phyloP scores from a whole-genome alignment of 2,888 invertebrate species.

The Rugalucina vietnamica region DNA sequence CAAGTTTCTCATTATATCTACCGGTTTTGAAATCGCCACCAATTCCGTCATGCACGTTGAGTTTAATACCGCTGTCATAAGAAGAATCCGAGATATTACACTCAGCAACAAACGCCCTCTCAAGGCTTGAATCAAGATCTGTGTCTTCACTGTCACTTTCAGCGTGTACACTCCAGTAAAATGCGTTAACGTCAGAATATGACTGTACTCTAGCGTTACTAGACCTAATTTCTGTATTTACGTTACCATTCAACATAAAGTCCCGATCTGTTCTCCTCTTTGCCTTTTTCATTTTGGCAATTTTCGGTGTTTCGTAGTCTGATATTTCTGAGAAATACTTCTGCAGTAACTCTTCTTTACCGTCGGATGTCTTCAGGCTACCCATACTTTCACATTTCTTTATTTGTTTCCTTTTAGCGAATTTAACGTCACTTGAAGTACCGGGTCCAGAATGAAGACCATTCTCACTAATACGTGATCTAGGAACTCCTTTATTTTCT shows the following conservation, averaged over 20 bases:
- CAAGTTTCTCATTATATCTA: background rate
- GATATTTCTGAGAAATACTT: constrained; percentile 53
- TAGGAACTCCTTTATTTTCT: background rate
- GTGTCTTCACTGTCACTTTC: background rate
- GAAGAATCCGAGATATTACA: background rate
- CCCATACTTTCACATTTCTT: constrained; percentile 18
- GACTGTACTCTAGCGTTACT: too few relatives aligned
- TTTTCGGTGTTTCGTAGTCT: background rate
- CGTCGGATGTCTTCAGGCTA: constrained; percentile 40
- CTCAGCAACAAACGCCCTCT: background rate
- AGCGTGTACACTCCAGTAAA: background rate
- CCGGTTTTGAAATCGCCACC: background rate
- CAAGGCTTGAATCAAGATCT: background rate
- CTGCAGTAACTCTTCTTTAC: constrained; percentile 53
- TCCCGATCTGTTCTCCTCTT: too few relatives aligned
- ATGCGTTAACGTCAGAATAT: too few relatives aligned
- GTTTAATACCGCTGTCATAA: background rate
- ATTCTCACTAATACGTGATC: background rate
- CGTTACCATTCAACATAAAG: too few relatives aligned
- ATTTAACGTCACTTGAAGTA: constrained; percentile 52
- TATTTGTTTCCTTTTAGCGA: constrained; percentile 51
- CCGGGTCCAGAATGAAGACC: background rate
- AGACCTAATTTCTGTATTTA: too few relatives aligned
- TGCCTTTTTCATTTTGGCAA: background rate
- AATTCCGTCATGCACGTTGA: background rate